Evolutionary conservation across 1,140 invertebrate species (phyloP), one percentile per base, ranked within the genome.

Genomic region (Lepidurus packardi): DNA sequence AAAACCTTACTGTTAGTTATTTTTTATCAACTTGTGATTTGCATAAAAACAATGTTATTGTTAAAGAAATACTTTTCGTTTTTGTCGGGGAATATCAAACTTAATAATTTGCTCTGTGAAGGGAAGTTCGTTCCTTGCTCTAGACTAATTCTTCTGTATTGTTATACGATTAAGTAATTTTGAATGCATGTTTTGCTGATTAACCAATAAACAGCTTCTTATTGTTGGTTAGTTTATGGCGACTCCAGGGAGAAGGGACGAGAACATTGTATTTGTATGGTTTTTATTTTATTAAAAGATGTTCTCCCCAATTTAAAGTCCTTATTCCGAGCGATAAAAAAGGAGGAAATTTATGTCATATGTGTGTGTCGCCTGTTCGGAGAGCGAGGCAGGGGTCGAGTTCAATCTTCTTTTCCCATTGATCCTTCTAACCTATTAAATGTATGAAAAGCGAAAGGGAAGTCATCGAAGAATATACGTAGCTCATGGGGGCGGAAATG

Each of bases 401-500:
- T 65, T 4, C 53, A 65, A 65, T 65, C 53, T n/a, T 65, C 21
- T 65, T 21, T 21, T 16, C 53, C 13, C 13, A 65, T 65, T 65
- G 53, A 65, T 21, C 16, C 13, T n/a, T 65, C 21, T 13, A 65
- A 21, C 53, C 53, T 65, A 21, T n/a, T 65, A 13, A 13, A 65
- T 65, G 21, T 13, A 65, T 21, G 53, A 13, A 65, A 65, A 65
- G 53, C 53, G 53, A 65, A 65, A n/a, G 53, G 53, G 53, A 65
- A 65, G 53, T 65, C 13, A 65, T 21, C 53, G 53, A n/a, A 13
- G 13, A 65, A 65, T 65, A 65, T 21, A 65, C 21, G 21, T 65
- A n/a, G 53, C 53, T 65, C n/a, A 65, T 65, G 53, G 53, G 53
- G 13, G 53, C 53, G 53, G 53, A 65, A 65, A 65, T 65, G 53